Percentiles rank a stretch among this genome's conserved stretches.
Conservation (phyloP, 1,140 invertebrate genomes). For the Pogonus chalceus region DNA sequence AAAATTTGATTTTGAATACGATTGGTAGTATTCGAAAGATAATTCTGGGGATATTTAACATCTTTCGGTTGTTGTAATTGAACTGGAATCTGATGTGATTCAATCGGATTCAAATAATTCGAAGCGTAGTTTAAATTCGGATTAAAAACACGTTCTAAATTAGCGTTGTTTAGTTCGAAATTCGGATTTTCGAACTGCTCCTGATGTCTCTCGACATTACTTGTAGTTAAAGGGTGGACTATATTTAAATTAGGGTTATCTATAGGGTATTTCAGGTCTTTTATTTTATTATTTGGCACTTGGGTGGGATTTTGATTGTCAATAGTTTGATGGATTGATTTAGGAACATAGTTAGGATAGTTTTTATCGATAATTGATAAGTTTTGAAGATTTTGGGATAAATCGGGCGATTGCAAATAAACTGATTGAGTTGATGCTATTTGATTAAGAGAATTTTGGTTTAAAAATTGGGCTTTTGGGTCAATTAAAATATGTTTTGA, state of each 20-base stretch:
- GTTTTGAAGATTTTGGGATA: not conserved
- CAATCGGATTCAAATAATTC: not conserved
- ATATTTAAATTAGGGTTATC: not conserved
- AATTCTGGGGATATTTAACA: not conserved
- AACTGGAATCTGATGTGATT: not conserved
- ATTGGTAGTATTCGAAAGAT: too few relatives aligned
- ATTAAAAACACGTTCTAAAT: not conserved
- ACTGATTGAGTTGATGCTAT: not conserved
- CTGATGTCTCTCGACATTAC: not conserved
- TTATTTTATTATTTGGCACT: not conserved
- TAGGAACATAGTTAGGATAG: not conserved
- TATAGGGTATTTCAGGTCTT: not conserved
- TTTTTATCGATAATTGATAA: not conserved
- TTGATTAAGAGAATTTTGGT: not conserved
- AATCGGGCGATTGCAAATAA: not conserved
- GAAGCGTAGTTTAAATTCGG: not conserved
- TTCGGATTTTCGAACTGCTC: conserved; percentile 1
- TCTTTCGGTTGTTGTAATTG: not conserved
- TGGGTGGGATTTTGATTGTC: not conserved
- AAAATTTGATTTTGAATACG: not conserved
- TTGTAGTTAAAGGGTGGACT: not conserved
- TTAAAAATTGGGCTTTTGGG: not conserved
- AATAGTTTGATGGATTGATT: not conserved
- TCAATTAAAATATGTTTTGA: not conserved
- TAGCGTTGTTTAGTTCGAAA: conserved; percentile 1